Conservation (phyloP, 2,113 vertebrate genomes). For the Rhinoptilus africanus region DNA sequence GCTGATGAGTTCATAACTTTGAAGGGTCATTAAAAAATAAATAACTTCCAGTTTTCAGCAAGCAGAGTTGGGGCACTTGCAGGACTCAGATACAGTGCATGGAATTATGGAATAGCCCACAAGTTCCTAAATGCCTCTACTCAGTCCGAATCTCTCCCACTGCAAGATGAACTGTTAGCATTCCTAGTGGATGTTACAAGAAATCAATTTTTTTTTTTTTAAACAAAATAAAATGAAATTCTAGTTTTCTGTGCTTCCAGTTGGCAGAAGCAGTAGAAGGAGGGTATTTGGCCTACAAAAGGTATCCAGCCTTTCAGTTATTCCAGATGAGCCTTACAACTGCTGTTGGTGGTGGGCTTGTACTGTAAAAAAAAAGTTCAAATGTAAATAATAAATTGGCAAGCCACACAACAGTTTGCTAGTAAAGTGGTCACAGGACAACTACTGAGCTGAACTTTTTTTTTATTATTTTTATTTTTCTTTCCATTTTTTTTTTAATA, state of each 20-base stretch:
- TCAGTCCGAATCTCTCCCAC: conserved; percentile 83
- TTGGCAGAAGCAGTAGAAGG: conserved; percentile 81
- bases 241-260: conserved; percentile 85
- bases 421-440: conserved; percentile 66
- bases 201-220: conserved; percentile 73
- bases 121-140: conserved; percentile 80
- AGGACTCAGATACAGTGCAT: conserved; percentile 75
- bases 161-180: conserved; percentile 91
- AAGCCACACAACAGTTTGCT: conserved; percentile 68
- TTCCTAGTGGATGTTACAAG: conserved; percentile 91
- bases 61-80: conserved; percentile 85
- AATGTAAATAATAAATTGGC: conserved; percentile 74
- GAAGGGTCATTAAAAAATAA: conserved; percentile 94
- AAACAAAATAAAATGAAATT: conserved; percentile 83
- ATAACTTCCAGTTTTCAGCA: conserved; percentile 95
- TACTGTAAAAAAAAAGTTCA: conserved; percentile 81
- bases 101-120: conserved; percentile 78
- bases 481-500: neutral
- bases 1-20: conserved; percentile 90
- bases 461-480: rapidly evolving
- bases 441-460: conserved; percentile 31
- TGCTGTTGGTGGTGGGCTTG: conserved; percentile 99
- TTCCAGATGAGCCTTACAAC: conserved; percentile 89
- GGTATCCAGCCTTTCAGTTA: conserved; percentile 84
- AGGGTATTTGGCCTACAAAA: conserved; percentile 77